These are phyloP conservation scores for Cyphomyrus plagiostoma DNA, from an alignment of 2,113 vertebrate genomes.

Conservation along the genomic window DNA sequence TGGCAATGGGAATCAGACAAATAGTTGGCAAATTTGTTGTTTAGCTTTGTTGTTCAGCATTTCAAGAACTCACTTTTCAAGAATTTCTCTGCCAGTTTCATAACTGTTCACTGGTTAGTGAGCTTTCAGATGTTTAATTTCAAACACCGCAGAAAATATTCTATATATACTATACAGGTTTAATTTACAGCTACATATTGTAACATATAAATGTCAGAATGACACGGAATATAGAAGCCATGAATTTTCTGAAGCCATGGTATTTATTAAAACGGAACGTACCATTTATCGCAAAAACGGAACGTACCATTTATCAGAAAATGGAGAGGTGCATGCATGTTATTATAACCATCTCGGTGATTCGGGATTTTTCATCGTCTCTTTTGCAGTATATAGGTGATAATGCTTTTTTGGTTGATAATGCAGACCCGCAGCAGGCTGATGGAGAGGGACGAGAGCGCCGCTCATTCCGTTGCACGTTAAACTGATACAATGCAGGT, in stretches of 20 bases:
- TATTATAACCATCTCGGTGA: not conserved
- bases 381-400: not conserved
- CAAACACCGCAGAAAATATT: not conserved
- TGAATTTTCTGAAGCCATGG: not conserved
- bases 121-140: not conserved
- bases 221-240: not conserved
- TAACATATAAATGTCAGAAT: not conserved
- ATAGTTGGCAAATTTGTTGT: not conserved
- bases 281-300: not conserved
- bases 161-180: not conserved
- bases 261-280: not conserved
- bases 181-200: not conserved
- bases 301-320: not conserved
- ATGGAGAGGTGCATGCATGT: not conserved
- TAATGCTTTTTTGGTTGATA: not conserved
- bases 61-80: not conserved
- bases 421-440: not conserved
- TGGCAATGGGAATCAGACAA: not conserved
- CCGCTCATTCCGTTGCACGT: not conserved
- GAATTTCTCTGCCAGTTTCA: not conserved
- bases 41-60: not conserved
- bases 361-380: not conserved
- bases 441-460: no score
- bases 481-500: not conserved
- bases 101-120: not conserved